Conservation (phyloP, 1,140 invertebrate species). For the Platyscapa corneri region DNA sequence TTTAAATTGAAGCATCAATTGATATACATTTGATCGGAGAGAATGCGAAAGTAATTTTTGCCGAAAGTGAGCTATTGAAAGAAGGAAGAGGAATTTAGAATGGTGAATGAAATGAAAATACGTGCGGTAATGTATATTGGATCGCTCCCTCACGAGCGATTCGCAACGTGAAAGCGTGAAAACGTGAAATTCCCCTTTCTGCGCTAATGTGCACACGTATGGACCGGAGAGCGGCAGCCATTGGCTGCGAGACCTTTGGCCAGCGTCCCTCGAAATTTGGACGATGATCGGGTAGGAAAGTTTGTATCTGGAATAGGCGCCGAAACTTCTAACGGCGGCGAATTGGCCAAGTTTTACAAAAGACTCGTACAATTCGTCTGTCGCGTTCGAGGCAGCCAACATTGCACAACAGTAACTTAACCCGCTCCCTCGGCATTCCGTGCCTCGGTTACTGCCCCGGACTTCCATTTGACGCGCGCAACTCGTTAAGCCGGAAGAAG, state of each 20-base stretch:
- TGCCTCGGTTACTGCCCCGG: neutral
- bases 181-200: constrained; percentile 42
- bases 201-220: constrained; percentile 26
- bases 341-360: constrained; percentile 23
- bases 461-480: neutral
- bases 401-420: neutral
- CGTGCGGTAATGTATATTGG: neutral
- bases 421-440: neutral
- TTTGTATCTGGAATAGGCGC: neutral
- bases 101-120: constrained; percentile 32
- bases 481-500: constrained; percentile 15
- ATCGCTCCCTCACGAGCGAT: neutral
- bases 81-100: neutral
- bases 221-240: neutral
- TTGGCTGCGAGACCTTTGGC: neutral
- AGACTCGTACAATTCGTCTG: neutral
- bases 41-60: neutral
- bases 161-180: too few species aligned
- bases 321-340: neutral
- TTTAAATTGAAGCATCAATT: neutral
- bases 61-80: neutral
- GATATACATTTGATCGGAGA: neutral
- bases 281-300: neutral
- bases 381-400: neutral
- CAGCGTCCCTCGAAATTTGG: neutral